Base-by-base conservation (phyloP, 2,888 invertebrate genomes). In the Leptarthrus brevirostris region DNA sequence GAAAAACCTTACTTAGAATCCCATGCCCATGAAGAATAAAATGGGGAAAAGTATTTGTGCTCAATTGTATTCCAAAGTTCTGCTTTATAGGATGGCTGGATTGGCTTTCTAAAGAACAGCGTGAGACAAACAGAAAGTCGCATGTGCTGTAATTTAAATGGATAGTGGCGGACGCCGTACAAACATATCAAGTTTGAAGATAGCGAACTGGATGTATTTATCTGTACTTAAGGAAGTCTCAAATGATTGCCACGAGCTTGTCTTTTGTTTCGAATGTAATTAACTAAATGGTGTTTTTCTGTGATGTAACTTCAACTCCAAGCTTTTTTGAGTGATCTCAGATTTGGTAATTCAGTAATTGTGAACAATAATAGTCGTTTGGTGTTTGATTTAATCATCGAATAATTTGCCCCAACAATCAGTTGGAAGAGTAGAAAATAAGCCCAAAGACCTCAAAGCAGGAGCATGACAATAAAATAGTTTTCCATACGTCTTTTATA, bases 171-270 rank as follows among this genome's bases (percentile, higher is more conserved):
- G 30, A 30, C 30, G n/a, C 12, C 24, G 24, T n/a, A 56, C 56
- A 56, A 56, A 56, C 56, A 56, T 56, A 56, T 56, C 56, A 56
- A 30, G 56, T 56, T 30, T 56, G 56, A 30, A 56, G 16, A 56
- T 26, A 56, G n/a, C n/a, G n/a, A n/a, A n/a, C 22, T 22, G 53
- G 22, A 18, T 53, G 22, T 24, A 22, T 53, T 53, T 53, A 53
- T 53, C 24, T 18, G 24, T 24, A 30, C 56, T 30, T 56, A 56
- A 56, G 30, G 30, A 56, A 56, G 16, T 56, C 22, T 56, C n/a
- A 54, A 54, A 22, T 22, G 24, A 53, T 53, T 53, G 53, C 24
- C 22, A n/a, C 24, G 22, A 26, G 14, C 24, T 56, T 26, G 56
- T 34, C 30, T 56, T 56, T 56, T 56, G 30, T 56, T 30, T n/a